Percentiles rank a stretch among this genome's conserved stretches.
These are phyloP conservation scores for Agrotis segetum DNA, from an alignment of 2,888 invertebrate genomes.

Conservation along the genomic window DNA sequence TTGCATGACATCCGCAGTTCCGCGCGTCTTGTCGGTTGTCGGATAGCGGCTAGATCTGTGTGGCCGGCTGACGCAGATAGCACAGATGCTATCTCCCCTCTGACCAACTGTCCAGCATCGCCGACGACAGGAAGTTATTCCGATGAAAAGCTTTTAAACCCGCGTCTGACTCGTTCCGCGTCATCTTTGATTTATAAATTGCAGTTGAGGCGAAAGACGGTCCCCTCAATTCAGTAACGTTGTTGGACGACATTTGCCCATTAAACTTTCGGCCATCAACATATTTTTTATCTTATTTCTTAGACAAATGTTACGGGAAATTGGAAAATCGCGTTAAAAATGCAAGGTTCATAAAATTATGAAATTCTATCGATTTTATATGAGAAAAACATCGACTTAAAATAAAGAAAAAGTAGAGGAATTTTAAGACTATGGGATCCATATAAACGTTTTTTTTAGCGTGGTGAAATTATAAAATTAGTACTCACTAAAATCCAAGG, in stretches of 20 bases:
- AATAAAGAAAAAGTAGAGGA: no score
- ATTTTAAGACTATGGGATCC: no score
- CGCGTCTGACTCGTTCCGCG: neutral
- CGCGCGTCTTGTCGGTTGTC: neutral
- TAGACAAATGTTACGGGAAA: no score
- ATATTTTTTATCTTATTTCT: no score
- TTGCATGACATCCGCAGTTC: slow-evolving; percentile 28
- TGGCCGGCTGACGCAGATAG: neutral
- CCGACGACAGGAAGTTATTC: neutral
- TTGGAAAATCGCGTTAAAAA: no score
- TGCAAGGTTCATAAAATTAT: no score
- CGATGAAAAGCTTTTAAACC: slow-evolving; percentile 9
- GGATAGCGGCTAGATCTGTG: neutral
- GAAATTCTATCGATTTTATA: no score
- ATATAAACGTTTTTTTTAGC: no score
- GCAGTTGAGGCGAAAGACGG: neutral
- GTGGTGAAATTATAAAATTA: no score
- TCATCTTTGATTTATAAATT: slow-evolving; percentile 15
- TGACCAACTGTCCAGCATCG: neutral
- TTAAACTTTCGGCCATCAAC: slow-evolving; percentile 3
- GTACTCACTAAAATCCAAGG: no score
- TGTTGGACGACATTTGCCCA: slow-evolving; percentile 16
- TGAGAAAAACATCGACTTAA: no score
- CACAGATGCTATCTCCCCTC: slow-evolving; percentile 5
- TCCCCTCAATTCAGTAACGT: slow-evolving; percentile 6